Base-by-base conservation (phyloP, 2,888 invertebrate genomes). In the Hetaerina titia region DNA sequence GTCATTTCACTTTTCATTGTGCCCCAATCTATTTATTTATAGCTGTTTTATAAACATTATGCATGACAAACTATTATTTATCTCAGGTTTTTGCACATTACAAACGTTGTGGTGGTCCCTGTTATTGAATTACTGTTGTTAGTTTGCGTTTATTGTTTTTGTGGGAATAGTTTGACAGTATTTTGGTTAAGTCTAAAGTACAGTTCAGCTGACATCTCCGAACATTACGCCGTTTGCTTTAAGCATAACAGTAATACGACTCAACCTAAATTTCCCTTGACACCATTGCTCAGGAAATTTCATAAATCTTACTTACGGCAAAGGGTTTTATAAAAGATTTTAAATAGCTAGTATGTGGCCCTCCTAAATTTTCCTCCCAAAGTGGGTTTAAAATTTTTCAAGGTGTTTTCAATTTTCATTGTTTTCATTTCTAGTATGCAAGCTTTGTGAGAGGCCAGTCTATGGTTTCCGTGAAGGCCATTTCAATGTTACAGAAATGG, bases 391-490 rank as follows among this genome's bases (percentile, higher is more conserved):
- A 6, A 57, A 89, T 22, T 57, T 0, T 22, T 89, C 19, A 58
- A 9, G 11, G 22, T 56, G 45, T 8, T 0, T 15, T 22, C 11
- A 88, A 19, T 88, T 58, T 89, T n/a, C 69, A 22, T 6, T 22
- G 89, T 56, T 57, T 57, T 89, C 8, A 57, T 57, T 87, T 92
- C 15, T n/a, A 92, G 92, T 74, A 69, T 56, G 69, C 57, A 92
- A 92, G 56, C 69, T 92, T 9, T 92, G 92, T 92, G 92, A 92
- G 69, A 92, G 92, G 56, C 11, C 92, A 2, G 56, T 69, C 9
- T 56, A 74, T 56, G 92, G n/a, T 92, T 25, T 56, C 15, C 13
- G 15, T 8, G 92, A 56, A 11, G 92, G 45, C 1, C 22, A 64
- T n/a, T 69, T 4, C 22, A 92, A 92, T 56, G 92, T 45, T 22